Base-by-base conservation (phyloP, 2,888 invertebrate genomes). In the Orthonevra nobilis region DNA sequence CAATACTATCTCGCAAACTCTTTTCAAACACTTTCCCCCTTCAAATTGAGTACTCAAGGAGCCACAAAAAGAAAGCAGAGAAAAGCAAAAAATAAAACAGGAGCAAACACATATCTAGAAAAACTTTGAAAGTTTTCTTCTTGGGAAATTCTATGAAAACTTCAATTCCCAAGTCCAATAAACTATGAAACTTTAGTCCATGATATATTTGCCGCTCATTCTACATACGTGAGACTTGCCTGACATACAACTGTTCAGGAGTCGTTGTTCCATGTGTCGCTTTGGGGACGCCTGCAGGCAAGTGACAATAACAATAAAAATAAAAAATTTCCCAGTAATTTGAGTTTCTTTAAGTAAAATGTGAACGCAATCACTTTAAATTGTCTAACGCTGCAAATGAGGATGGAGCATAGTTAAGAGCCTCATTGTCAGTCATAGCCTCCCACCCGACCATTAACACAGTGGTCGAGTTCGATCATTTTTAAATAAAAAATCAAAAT, bases 291-390 rank as follows among this genome's bases (percentile, higher is more conserved):
- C 30, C 36, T 34, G 19, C 50, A 28, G 48, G 54, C 50, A 40
- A 63, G 63, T 63, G 69, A 69, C 68, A 61, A 74, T 61, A 74
- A 68, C 63, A 75, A 69, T 69, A 75, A 75, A 63, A 75, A 75
- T 63, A 63, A 69, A 75, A n/a, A 23, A 69, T 34, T 56, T 68
- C 42, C 36, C 63, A 40, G 63, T 75, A 75, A 75, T 75, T 75
- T 69, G 69, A 75, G 75, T 75, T 75, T 48, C 40, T 69, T 69
- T 34, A 75, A 75, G 75, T 75, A 75, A 75, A 75, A 63, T 75
- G 75, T 75, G 63, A 50, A 63, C 75, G 50, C 69, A 69, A 75
- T 75, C 69, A 75, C 56, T 69, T 69, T 61, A 69, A 75, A 75
- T 69, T 75, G 63, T 75, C 69, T 75, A 69, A 69, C 42, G 46